phyloP scores from a whole-genome alignment of 1,140 invertebrate genomes.

The Potamilus streckersoni region DNA sequence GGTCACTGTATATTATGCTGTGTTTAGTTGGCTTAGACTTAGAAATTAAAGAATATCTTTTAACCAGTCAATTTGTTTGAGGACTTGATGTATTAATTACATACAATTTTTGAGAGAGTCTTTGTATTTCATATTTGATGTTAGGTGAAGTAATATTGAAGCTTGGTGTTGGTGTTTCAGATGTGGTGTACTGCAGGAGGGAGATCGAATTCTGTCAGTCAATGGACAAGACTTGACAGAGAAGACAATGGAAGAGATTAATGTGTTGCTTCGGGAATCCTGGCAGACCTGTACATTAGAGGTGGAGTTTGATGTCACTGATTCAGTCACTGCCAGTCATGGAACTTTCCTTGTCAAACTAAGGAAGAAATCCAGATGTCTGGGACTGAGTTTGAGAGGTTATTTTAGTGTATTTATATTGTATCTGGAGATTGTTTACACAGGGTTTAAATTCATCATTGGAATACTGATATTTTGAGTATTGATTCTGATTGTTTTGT shows the following conservation, averaged over 20 bases:
- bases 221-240: slow-evolving; percentile 75
- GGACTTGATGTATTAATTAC: no score
- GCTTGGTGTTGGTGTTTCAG: slow-evolving; percentile 52
- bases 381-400: slow-evolving; percentile 27
- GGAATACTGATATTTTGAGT: no score
- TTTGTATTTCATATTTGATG: no score
- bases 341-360: slow-evolving; percentile 92
- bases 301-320: slow-evolving; percentile 92
- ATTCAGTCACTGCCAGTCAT: slow-evolving; percentile 88
- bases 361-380: slow-evolving; percentile 61
- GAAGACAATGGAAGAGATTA: slow-evolving; percentile 70
- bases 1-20: no score
- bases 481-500: no score
- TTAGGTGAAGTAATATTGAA: no score
- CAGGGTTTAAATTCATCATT: no score
- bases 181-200: slow-evolving; percentile 82
- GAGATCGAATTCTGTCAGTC: slow-evolving; percentile 85
- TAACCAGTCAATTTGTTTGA: no score
- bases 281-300: slow-evolving; percentile 71
- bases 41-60: no score
- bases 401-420: not conserved
- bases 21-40: no score
- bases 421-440: no score
- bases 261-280: slow-evolving; percentile 68
- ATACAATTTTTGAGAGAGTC: no score